phyloP scores from a whole-genome alignment of 1,140 invertebrate species.

The Chlorops oryzae region DNA sequence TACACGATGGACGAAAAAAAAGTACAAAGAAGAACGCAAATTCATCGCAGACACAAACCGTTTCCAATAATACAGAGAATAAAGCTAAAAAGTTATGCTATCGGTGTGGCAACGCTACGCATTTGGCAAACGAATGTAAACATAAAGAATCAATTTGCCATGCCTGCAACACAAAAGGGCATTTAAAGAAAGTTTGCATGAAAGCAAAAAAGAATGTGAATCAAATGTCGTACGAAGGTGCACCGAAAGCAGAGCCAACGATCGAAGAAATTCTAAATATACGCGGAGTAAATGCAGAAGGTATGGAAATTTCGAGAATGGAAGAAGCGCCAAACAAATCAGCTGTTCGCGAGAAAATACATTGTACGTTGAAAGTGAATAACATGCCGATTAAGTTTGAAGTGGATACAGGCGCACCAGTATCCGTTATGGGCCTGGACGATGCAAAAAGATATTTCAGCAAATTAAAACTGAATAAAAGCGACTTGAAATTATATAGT shows the following conservation, averaged over 20 bases:
- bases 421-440: conserved; percentile 4
- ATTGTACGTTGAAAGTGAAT: conserved; percentile 5
- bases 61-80: too few species aligned
- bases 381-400: neutral
- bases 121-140: conserved; percentile 1
- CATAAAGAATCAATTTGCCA: neutral
- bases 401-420: conserved; percentile 6
- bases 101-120: conserved; percentile 2
- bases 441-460: conserved; percentile 6
- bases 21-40: neutral
- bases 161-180: conserved; percentile 9
- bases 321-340: too few species aligned
- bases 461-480: neutral
- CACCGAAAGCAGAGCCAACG: neutral
- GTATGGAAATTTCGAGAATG: too few species aligned
- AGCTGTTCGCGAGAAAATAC: neutral
- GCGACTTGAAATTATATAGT: conserved; percentile 3
- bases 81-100: neutral
- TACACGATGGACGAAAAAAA: neutral
- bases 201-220: conserved; percentile 5
- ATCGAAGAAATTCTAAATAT: conserved; percentile 11
- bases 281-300: neutral
- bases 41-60: neutral
- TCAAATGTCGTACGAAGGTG: neutral
- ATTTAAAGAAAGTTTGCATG: conserved; percentile 10